phyloP scores from a whole-genome alignment of 2,797 vertebrate species.

The Buceros bicornis region DNA sequence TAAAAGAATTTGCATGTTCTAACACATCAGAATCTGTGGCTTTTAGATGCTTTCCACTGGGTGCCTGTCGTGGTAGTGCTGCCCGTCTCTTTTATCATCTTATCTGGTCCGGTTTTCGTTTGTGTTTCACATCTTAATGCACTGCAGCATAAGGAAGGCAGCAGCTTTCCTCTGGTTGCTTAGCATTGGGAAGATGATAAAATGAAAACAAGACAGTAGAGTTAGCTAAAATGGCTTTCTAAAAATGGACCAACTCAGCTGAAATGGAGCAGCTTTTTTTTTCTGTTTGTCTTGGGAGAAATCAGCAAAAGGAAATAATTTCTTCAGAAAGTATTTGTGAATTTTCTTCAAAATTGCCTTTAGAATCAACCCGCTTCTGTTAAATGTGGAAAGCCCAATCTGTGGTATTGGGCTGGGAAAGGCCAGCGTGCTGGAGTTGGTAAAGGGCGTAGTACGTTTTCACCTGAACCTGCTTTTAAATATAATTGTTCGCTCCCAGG shows the following conservation, averaged over 20 bases:
- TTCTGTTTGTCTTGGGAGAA: neutral
- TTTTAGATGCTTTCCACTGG: neutral
- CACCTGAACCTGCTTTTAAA: neutral
- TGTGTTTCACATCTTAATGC: neutral
- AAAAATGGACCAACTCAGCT: neutral
- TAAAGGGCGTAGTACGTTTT: neutral
- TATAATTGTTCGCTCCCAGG: neutral
- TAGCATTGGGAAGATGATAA: constrained; percentile 20
- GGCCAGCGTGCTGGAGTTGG: neutral
- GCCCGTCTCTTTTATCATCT: neutral
- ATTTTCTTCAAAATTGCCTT: neutral
- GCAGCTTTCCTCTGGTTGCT: neutral
- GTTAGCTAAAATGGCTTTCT: constrained; percentile 18
- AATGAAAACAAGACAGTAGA: neutral
- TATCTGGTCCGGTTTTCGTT: neutral
- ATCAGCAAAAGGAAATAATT: neutral
- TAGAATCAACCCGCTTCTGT: neutral
- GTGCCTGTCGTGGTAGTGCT: neutral
- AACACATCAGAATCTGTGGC: fast-evolving
- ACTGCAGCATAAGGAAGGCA: neutral
- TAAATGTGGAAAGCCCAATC: neutral
- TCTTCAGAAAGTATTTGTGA: neutral
- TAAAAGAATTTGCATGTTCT: neutral
- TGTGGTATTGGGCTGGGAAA: neutral
- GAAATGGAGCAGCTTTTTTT: neutral